Conservation (phyloP, 92 coral and sea anemone genomes). For the Desmophyllum pertusum region DNA sequence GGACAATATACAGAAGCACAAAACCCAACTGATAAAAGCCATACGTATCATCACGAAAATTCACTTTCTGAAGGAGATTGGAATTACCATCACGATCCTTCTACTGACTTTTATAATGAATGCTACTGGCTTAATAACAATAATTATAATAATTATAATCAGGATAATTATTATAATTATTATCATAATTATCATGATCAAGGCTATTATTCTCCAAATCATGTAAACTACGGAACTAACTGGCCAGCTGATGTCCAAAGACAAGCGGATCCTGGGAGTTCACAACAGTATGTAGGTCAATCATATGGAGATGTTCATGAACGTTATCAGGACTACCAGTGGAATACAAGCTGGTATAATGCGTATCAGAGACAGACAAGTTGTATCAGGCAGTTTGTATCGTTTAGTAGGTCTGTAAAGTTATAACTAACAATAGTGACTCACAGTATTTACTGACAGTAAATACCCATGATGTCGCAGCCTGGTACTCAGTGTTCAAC, state of each 20-base stretch:
- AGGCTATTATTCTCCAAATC: not conserved
- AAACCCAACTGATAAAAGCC: not conserved
- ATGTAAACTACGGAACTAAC: not conserved
- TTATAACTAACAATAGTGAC: not conserved
- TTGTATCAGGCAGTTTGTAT: conserved; percentile 53
- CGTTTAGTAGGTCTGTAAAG: conserved; percentile 16
- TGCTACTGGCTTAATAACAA: not conserved
- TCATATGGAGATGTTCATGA: conserved; percentile 14
- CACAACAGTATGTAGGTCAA: conserved; percentile 10
- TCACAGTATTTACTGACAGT: not conserved
- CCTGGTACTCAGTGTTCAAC: not conserved
- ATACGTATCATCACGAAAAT: not conserved
- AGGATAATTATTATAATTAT: too few species aligned
- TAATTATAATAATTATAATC: not conserved
- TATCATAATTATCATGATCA: not conserved
- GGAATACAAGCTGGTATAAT: conserved; percentile 75
- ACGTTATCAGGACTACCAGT: conserved; percentile 27
- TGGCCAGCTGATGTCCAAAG: not conserved
- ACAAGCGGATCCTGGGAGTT: not conserved
- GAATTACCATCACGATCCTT: not conserved
- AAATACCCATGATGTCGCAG: not conserved
- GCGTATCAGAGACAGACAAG: conserved; percentile 67
- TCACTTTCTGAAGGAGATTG: not conserved
- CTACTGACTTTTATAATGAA: not conserved
- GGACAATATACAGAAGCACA: not conserved